Conservation (phyloP, 2,113 vertebrate species). For the Psittacara wagleri region DNA sequence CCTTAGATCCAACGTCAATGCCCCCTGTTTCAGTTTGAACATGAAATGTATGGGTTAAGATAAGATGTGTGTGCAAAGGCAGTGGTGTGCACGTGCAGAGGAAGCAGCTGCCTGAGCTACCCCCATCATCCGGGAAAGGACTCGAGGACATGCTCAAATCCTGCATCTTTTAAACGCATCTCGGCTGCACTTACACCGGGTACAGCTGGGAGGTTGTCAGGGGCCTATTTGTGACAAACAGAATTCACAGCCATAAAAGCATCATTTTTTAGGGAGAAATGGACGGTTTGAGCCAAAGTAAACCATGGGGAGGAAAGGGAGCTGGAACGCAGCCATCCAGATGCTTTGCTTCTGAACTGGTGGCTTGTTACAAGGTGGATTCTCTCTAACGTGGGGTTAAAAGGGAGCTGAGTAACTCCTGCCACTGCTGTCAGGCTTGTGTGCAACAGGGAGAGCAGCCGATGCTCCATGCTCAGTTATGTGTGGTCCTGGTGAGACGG, state of each 20-base stretch:
- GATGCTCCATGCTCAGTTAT: not conserved
- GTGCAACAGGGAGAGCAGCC: not conserved
- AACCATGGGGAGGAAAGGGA: not conserved
- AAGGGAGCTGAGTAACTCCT: not conserved
- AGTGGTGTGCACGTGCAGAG: rapidly evolving
- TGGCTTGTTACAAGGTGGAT: not conserved
- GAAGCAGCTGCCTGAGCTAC: not conserved
- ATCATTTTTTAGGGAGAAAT: not conserved
- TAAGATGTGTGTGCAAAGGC: rapidly evolving
- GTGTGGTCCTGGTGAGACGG: rapidly evolving
- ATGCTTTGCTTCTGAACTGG: not conserved
- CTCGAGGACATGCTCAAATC: not conserved
- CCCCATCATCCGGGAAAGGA: not conserved
- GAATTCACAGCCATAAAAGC: not conserved
- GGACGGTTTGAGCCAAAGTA: not conserved
- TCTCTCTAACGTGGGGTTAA: not conserved
- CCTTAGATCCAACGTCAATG: not conserved
- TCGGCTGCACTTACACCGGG: rapidly evolving
- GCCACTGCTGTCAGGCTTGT: rapidly evolving
- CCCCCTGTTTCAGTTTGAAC: not conserved
- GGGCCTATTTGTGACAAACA: not conserved
- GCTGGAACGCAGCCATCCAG: not conserved
- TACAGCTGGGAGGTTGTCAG: not conserved
- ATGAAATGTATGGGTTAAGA: not conserved
- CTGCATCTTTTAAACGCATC: not conserved